Evolutionary conservation across 2,797 vertebrate species (phyloP).

Genomic region (Pterois miles): DNA sequence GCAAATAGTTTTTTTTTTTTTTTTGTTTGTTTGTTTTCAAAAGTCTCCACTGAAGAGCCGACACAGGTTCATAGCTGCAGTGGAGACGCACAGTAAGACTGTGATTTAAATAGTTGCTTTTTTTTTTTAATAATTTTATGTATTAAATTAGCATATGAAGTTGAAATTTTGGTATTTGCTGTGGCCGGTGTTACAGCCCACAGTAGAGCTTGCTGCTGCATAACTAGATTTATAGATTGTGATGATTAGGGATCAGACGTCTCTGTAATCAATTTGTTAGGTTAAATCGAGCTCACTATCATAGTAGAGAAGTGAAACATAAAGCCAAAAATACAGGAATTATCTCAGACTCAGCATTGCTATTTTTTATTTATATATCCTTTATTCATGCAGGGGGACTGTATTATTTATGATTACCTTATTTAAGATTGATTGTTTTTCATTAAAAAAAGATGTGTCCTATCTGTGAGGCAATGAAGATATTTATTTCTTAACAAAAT

Average conservation of each 20-base stretch:
- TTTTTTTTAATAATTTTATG: background rate
- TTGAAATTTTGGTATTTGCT: background rate
- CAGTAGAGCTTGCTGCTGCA: background rate
- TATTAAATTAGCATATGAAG: background rate
- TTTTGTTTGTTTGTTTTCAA: background rate
- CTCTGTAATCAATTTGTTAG: too few species aligned
- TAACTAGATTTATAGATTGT: background rate
- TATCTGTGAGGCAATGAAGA: too few species aligned
- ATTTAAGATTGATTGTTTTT: too few species aligned
- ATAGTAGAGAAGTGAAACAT: too few species aligned
- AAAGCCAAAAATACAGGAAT: too few species aligned
- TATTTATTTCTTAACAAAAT: too few species aligned
- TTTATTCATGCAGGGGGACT: too few species aligned
- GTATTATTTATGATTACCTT: too few species aligned
- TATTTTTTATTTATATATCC: too few species aligned
- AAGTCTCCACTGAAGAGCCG: background rate
- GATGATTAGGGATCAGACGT: background rate
- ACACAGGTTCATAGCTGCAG: background rate
- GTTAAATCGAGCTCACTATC: too few species aligned
- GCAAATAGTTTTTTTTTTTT: background rate
- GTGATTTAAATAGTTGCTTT: background rate
- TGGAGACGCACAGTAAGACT: background rate
- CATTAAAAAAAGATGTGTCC: too few species aligned
- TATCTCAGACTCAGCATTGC: too few species aligned
- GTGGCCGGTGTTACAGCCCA: background rate